These are phyloP conservation scores for Eolophus roseicapilla DNA, from an alignment of 2,113 vertebrate species.

Conservation along the genomic window DNA sequence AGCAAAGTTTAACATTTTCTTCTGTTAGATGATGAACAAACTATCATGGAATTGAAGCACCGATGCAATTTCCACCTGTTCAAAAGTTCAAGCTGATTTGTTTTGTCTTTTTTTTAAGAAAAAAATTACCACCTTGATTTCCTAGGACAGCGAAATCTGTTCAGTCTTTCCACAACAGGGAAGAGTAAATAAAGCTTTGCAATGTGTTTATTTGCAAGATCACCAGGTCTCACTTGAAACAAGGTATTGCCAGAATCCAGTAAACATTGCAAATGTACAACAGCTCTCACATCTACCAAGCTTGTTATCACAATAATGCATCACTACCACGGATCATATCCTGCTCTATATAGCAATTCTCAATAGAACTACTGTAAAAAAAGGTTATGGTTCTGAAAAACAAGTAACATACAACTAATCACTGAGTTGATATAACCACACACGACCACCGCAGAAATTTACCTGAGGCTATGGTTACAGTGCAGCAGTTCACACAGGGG, in stretches of 20 bases:
- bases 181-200: not conserved
- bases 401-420: not conserved
- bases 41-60: not conserved
- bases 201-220: not conserved
- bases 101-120: not conserved
- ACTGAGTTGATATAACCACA: not conserved
- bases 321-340: not conserved
- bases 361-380: not conserved
- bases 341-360: not conserved
- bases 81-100: not conserved
- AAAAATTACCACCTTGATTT: not conserved
- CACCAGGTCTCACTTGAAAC: not conserved
- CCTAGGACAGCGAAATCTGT: not conserved
- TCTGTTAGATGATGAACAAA: not conserved
- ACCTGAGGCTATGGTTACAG: not conserved
- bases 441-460: fast-evolving
- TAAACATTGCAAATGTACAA: not conserved
- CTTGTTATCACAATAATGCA: not conserved
- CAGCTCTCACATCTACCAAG: not conserved
- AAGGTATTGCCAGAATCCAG: not conserved
- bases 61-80: not conserved
- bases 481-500: not conserved
- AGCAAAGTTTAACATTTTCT: not conserved
- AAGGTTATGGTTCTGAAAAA: not conserved
- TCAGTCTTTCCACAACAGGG: not conserved